A percentile compares a stretch with the other conserved stretches of the same genome.
Conservation (phyloP, 2,797 vertebrate genomes). For the Paguma larvata region DNA sequence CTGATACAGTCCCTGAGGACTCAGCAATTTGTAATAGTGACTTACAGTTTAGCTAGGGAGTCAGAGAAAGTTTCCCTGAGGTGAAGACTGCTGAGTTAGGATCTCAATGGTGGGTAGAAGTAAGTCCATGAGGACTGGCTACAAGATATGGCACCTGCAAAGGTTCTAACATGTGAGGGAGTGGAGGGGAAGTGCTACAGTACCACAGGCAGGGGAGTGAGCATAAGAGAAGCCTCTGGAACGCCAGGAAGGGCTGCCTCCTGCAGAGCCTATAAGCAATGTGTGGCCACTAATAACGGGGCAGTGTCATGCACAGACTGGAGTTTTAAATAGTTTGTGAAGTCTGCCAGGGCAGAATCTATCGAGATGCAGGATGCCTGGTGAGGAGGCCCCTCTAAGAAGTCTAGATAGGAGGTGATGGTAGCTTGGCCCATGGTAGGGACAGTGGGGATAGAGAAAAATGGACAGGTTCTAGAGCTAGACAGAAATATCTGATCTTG, state of each 20-base stretch:
- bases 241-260: neutral
- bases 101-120: neutral
- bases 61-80: neutral
- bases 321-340: neutral
- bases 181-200: rapidly evolving
- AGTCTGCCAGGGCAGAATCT: neutral
- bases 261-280: neutral
- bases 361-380: rapidly evolving
- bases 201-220: rapidly evolving
- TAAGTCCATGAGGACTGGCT: neutral
- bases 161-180: neutral
- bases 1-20: neutral
- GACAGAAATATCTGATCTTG: neutral
- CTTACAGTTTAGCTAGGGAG: neutral
- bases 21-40: neutral
- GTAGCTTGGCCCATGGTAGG: neutral
- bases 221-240: neutral
- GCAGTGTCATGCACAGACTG: neutral
- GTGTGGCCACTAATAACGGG: no score
- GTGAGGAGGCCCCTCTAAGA: neutral
- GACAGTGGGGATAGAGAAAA: neutral
- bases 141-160: neutral
- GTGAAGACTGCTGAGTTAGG: neutral
- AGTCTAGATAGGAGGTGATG: neutral
- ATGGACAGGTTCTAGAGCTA: neutral